Base-by-base conservation (phyloP, 2,113 vertebrate genomes). In the Zingel zingel region DNA sequence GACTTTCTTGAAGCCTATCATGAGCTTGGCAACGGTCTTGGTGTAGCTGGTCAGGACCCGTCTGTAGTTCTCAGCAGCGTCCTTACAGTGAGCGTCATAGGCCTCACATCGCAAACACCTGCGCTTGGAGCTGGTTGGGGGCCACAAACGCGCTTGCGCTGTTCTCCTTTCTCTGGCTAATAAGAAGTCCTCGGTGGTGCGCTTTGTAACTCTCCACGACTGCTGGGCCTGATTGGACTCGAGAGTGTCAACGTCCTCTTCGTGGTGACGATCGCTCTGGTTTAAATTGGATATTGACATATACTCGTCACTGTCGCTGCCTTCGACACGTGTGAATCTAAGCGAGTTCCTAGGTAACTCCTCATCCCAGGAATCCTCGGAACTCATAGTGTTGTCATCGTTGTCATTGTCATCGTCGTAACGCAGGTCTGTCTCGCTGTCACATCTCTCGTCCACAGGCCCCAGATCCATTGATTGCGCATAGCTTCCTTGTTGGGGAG, bases 1-100 rank as follows among this genome's bases (percentile, higher is more conserved):
- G 3, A 79, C 58, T 5, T 2, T 63, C 19, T 51, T 79, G 58
- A 79, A 71, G 15, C 77, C 77, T 8, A 50, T 6, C 58, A 79
- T 72, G 21, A 79, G 67, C 48, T 76, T 33, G 1, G 74, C 65
- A 0, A 76, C 74, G 1, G 58, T 74, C 9, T 48, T 74, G 5
- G 71, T 72, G 53, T 72, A 74, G 11, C 43, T 5, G 5, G 4
- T n/a, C 36, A 72, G 43, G 18, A 12, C 15, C 2, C 71, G 56
- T 23, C 43, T 61, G 71, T 74, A 74, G 16, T 56, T 45, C 8
- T 72, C 69, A 2, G 69, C 69, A 0, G 36, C 54, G 7, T 33
- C 8, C 7, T 58, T 58, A 23, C 53, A 72, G 53, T 72, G 69
- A 8, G 69, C 69, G 4, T 72, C 69, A 36, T 58, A 72, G 4